Conservation (phyloP, 2,113 vertebrate species). For the Cyanistes caeruleus region DNA sequence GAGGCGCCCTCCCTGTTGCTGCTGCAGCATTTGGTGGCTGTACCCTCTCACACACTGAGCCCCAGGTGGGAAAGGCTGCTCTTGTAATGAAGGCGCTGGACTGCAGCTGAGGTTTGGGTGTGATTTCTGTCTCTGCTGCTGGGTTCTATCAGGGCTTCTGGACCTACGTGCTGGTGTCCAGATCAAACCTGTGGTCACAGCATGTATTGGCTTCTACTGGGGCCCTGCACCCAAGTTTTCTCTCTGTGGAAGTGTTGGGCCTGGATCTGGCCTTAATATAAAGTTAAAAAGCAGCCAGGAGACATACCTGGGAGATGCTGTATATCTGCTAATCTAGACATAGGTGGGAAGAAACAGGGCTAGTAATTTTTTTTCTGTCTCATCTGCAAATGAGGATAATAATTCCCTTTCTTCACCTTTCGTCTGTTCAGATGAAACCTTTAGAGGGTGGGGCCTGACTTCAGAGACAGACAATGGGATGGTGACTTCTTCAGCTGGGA, state of each 20-base stretch:
- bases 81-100: not conserved
- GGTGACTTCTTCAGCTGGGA: not conserved
- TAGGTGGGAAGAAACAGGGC: not conserved
- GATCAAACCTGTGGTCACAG: not conserved
- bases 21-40: not conserved
- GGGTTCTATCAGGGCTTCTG: not conserved
- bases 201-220: accelerated
- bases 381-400: conserved; percentile 21
- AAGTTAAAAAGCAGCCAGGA: not conserved
- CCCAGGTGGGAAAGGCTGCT: not conserved
- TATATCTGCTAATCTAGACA: not conserved
- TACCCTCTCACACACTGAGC: not conserved
- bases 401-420: conserved; percentile 15
- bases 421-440: not conserved
- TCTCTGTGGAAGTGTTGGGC: not conserved
- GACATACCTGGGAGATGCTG: not conserved
- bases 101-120: not conserved
- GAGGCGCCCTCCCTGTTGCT: not conserved
- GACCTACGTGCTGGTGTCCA: not conserved
- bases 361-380: not conserved
- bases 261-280: not conserved
- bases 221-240: not conserved
- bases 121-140: not conserved
- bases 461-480: not conserved
- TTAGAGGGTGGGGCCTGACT: not conserved